Base-by-base conservation (phyloP, 2,113 vertebrate species). In the Grus americana region DNA sequence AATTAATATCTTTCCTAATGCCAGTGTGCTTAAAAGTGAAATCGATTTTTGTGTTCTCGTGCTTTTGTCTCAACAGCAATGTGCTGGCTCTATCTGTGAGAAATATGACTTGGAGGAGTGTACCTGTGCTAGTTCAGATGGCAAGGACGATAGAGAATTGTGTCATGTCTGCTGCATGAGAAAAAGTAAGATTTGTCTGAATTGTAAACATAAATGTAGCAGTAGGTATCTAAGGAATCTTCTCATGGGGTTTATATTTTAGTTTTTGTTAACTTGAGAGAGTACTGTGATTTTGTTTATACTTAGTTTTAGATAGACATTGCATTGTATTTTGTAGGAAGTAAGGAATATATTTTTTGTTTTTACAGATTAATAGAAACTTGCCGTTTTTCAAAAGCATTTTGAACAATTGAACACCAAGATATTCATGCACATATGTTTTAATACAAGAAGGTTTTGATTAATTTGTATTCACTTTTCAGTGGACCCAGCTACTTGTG, bases 101-200 rank as follows among this genome's bases (percentile, higher is more conserved):
- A 99, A 98, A 82, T 96, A 98, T 2, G 52, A n/a, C 32, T 96
- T 99, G 88, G 99, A 99, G 52, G 98, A 99, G 14, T 99, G 99
- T 27, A 99, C 99, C 1, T 99, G 99, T 94, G 98, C 98, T 86
- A 99, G 97, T 66, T 79, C 98, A 52, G 98, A 99, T 5, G 98
- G 98, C 74, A 98, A 98, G 95, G 98, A 99, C 8, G 99, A 99
- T 3, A 98, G 98, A 46, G 99, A 99, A 61, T 95, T 99, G 66
- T 99, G 99, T 90, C 99, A 99, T 24, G 99, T 99, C 88, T 99
- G 99, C 98, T 99, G 99, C 97, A 99, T 99, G 99, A 98, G 98
- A 34, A 99, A 98, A 98, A 97, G 99, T 99, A 97, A 99, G 99
- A 93, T 74, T 79, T 72, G 36, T 80, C 63, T 76, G 34, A 38